Base-by-base conservation (phyloP, 1,140 invertebrate species). In the Macrocentrus cingulum region DNA sequence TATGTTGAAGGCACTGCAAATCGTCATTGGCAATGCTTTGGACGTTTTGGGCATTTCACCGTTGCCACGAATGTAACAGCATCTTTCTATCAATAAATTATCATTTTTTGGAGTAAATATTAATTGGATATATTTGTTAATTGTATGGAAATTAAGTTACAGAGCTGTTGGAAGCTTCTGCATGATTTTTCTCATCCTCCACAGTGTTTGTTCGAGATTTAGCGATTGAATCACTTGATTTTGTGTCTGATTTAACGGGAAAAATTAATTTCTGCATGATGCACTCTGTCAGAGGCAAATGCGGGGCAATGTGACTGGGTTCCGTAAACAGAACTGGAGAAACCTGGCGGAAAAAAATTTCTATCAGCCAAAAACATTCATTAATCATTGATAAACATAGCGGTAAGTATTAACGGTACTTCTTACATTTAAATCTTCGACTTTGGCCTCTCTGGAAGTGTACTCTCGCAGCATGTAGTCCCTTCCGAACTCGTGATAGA, bases 401-500 rank as follows among this genome's bases (percentile, higher is more conserved):
- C 13, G 11, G 15, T 5, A 15, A 39, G 8, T 8, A 39, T n/a
- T 39, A 3, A 15, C 3, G 19, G 1, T n/a, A 56, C 37, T 48
- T 58, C 65, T 71, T 68, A 81, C 76, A 23, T 77, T 71, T 11
- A 91, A 74, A 61, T 90, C 84, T 41, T 81, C 70, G 46, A 88
- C 84, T 64, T 84, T 84, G 5, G 87, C 84, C 81, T 93, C 90
- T 63, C 87, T 84, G 13, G 85, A 84, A 15, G 88, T 91, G 61
- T 83, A 91, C 72, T 95, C 91, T 63, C 89, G 82, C 6, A 94
- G 70, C 18, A 94, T 80, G 75, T 88, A 91, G 63, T 88, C 74
- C 16, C 88, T 85, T 16, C 85, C 84, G 37, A 88, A 83, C 74
- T 96, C 90, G 70, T 94, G 90, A 75, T 95, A 94, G 65, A 96